A percentile compares a stretch with the other conserved stretches of the same genome.
phyloP scores from a whole-genome alignment of 2,113 vertebrate species.

The Passer montanus region DNA sequence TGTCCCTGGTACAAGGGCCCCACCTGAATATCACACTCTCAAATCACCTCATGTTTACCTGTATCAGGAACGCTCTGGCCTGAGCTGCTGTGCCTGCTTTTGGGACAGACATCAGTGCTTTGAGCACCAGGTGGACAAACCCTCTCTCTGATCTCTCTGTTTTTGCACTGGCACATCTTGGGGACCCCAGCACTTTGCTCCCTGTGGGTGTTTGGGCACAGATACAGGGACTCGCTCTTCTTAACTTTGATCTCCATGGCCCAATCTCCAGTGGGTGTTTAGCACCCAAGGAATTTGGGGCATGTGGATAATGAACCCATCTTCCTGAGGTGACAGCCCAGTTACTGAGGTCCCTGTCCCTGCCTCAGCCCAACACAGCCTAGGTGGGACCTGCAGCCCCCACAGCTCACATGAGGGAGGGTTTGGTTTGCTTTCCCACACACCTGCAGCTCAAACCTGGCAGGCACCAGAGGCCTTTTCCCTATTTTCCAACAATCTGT shows the following conservation, averaged over 20 bases:
- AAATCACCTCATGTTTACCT: background rate
- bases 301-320: background rate
- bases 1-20: fast-evolving
- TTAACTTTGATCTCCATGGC: background rate
- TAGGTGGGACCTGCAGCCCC: background rate
- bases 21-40: background rate
- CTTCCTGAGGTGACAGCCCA: fast-evolving
- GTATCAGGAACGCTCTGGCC: background rate
- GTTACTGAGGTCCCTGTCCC: background rate
- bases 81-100: background rate
- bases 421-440: background rate
- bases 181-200: background rate
- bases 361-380: background rate
- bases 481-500: background rate
- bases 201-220: background rate
- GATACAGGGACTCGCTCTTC: background rate
- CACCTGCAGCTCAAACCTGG: background rate
- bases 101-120: fast-evolving
- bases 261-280: fast-evolving
- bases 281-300: background rate
- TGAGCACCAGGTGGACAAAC: background rate
- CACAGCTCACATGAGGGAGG: background rate
- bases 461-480: background rate
- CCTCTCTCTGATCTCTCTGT: background rate
- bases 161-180: background rate